These are phyloP conservation scores for Eupelmus urozonus DNA, from an alignment of 2,888 invertebrate species.

Conservation along the genomic window DNA sequence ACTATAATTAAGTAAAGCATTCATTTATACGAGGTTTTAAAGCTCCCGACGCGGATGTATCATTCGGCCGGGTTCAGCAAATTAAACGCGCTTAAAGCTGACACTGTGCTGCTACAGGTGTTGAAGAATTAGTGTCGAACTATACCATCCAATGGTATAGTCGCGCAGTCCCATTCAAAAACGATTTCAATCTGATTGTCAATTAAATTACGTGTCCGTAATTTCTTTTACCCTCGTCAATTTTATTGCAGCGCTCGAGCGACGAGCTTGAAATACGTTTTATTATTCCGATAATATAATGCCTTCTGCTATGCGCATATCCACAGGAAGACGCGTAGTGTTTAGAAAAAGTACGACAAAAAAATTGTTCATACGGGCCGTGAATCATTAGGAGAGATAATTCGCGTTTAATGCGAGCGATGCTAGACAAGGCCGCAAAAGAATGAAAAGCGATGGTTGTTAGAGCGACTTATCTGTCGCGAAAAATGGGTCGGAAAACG, in stretches of 20 bases:
- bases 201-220: background rate
- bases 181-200: slow-evolving; percentile 23
- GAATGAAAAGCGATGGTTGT: background rate
- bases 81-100: slow-evolving; percentile 40
- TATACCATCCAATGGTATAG: slow-evolving; percentile 25
- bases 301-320: no score
- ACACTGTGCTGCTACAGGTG: slow-evolving; percentile 30
- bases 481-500: slow-evolving; percentile 29
- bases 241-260: background rate
- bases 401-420: background rate
- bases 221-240: slow-evolving; percentile 8
- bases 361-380: no score
- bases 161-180: slow-evolving; percentile 28
- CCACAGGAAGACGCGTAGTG: no score
- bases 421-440: background rate
- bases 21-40: background rate
- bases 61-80: slow-evolving; percentile 9
- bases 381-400: no score
- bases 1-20: background rate
- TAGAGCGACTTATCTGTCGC: no score
- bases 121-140: slow-evolving; percentile 7
- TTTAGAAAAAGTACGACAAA: no score
- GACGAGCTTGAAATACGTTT: no score
- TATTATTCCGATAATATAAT: no score
- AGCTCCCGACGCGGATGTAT: background rate